A percentile compares a stretch with the other conserved stretches of the same genome.
These are phyloP conservation scores for Crocodylus rhombifer DNA, from an alignment of 2,797 vertebrate genomes.

Conservation along the genomic window DNA sequence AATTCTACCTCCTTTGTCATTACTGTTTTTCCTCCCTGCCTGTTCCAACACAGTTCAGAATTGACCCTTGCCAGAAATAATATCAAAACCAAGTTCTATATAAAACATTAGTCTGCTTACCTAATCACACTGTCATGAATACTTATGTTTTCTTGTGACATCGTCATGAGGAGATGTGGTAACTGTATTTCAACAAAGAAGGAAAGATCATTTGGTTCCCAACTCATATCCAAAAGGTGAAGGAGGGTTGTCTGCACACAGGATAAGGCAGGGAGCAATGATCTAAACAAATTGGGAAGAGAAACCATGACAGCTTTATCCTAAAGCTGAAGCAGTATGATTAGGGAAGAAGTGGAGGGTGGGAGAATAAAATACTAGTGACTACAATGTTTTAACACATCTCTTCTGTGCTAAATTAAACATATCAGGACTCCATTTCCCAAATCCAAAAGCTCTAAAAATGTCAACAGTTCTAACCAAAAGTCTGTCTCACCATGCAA, in stretches of 20 bases:
- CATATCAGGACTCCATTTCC: background rate
- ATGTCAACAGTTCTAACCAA: background rate
- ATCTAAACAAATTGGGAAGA: slow-evolving; percentile 77
- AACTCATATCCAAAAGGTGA: slow-evolving; percentile 96
- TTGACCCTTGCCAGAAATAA: background rate
- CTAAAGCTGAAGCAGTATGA: background rate
- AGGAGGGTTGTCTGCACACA: slow-evolving; percentile 95
- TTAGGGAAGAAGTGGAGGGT: no score
- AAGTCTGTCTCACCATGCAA: background rate
- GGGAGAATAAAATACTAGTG: background rate
- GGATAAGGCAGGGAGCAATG: slow-evolving; percentile 92
- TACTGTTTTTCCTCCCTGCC: background rate
- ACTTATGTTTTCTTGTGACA: slow-evolving; percentile 97
- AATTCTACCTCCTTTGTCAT: background rate
- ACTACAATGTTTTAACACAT: background rate
- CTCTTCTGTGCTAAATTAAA: background rate
- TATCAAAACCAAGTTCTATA: rapidly evolving
- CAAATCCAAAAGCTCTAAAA: background rate
- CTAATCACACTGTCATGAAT: slow-evolving; percentile 93
- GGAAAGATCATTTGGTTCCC: slow-evolving; percentile 91
- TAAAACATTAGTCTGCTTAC: slow-evolving; percentile 76
- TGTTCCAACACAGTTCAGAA: background rate
- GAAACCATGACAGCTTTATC: background rate
- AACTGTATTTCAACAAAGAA: slow-evolving; percentile 93
- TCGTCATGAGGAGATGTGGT: slow-evolving; percentile 91